Evolutionary conservation across 2,113 vertebrate species (phyloP).

Genomic region (Otus sunia): DNA sequence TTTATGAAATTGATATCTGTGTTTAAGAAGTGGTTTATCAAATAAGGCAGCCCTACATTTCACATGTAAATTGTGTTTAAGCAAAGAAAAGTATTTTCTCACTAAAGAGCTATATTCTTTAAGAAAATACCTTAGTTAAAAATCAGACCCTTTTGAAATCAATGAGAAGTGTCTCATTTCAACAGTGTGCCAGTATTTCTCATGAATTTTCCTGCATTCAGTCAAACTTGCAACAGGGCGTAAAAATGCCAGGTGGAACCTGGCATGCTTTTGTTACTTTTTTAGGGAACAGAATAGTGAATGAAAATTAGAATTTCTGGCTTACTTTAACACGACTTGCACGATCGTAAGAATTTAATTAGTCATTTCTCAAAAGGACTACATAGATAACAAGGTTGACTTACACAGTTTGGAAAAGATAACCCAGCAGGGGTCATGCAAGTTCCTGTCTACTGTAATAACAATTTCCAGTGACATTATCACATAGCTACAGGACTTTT

Average conservation of each 20-base stretch:
- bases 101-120: neutral
- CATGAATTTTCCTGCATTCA: neutral
- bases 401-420: neutral
- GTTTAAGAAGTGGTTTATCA: neutral
- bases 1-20: neutral
- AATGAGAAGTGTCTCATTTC: neutral
- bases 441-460: constrained; percentile 14
- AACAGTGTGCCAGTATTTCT: neutral
- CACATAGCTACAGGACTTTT: neutral
- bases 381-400: neutral
- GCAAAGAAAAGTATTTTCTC: neutral
- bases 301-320: neutral
- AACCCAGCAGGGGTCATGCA: constrained; percentile 44
- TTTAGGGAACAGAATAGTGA: neutral
- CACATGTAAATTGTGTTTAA: neutral
- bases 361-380: neutral
- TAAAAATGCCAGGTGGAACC: neutral
- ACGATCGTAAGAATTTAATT: fast-evolving
- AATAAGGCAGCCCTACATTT: neutral
- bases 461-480: neutral
- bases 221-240: neutral
- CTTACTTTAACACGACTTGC: neutral
- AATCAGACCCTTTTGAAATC: neutral
- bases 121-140: neutral
- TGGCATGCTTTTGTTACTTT: neutral